These are phyloP conservation scores for Lasius platythorax DNA, from an alignment of 2,888 invertebrate species.

Conservation along the genomic window DNA sequence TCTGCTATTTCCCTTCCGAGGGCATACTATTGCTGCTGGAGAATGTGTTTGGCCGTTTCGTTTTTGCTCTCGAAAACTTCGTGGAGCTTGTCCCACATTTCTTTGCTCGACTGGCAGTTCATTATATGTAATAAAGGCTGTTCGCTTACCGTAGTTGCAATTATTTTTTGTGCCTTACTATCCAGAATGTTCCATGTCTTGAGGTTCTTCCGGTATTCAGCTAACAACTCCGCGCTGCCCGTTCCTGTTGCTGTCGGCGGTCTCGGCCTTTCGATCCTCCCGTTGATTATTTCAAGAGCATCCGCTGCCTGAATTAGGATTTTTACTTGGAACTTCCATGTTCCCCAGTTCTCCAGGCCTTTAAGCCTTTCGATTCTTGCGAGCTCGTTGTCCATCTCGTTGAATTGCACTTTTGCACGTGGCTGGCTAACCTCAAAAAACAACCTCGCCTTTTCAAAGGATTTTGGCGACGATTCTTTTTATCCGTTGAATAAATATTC, in stretches of 20 bases:
- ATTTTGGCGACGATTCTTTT: too few species aligned
- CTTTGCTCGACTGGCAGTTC: background rate
- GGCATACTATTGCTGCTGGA: background rate
- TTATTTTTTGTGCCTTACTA: background rate
- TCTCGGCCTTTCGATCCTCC: background rate
- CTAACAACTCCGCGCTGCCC: background rate
- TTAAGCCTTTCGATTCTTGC: background rate
- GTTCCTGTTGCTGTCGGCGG: background rate
- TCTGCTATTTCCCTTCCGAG: background rate
- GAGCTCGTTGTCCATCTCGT: background rate
- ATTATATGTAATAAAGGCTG: background rate
- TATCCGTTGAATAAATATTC: too few species aligned
- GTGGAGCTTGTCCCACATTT: background rate
- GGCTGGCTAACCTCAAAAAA: background rate
- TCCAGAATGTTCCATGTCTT: background rate
- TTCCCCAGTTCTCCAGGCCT: background rate
- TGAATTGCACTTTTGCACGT: background rate
- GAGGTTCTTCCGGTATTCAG: background rate
- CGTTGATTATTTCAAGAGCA: background rate
- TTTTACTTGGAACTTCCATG: background rate
- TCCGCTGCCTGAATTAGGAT: background rate
- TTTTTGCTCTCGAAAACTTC: background rate
- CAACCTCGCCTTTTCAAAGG: background rate
- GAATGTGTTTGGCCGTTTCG: background rate
- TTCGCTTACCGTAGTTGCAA: background rate